Conservation (phyloP, 2,113 vertebrate genomes). For the Coryphaenoides rupestris region DNA sequence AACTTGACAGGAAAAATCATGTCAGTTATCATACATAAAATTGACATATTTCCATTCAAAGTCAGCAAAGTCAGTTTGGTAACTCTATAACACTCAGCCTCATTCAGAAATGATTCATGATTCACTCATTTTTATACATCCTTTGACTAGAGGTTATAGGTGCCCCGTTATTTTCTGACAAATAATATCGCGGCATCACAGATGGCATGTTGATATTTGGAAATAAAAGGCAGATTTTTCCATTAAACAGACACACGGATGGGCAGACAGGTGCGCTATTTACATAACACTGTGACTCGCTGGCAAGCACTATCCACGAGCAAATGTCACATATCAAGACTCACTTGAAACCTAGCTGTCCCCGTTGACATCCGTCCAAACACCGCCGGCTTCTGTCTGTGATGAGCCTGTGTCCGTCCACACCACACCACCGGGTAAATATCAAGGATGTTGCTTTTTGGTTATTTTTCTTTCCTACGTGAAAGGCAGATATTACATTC, state of each 20-base stretch:
- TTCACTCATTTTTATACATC: background rate
- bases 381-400: slow-evolving; percentile 39
- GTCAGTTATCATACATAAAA: no score
- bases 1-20: no score
- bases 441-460: slow-evolving; percentile 29
- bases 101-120: background rate
- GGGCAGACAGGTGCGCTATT: slow-evolving; percentile 71
- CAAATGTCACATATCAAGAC: slow-evolving; percentile 71
- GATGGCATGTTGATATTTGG: slow-evolving; percentile 49
- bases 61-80: background rate
- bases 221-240: slow-evolving; percentile 53
- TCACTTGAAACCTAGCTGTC: slow-evolving; percentile 52
- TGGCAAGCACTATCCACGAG: slow-evolving; percentile 52
- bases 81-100: background rate
- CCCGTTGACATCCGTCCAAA: slow-evolving; percentile 67
- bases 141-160: slow-evolving; percentile 33
- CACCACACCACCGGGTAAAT: slow-evolving; percentile 52
- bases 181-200: slow-evolving; percentile 12
- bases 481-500: slow-evolving; percentile 52
- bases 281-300: slow-evolving; percentile 65
- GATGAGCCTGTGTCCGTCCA: slow-evolving; percentile 46
- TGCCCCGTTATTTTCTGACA: slow-evolving; percentile 50
- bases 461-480: slow-evolving; percentile 49
- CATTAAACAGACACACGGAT: slow-evolving; percentile 48
- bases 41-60: no score